These are phyloP conservation scores for Ormyrus thymus DNA, from an alignment of 2,888 invertebrate species.

Conservation along the genomic window DNA sequence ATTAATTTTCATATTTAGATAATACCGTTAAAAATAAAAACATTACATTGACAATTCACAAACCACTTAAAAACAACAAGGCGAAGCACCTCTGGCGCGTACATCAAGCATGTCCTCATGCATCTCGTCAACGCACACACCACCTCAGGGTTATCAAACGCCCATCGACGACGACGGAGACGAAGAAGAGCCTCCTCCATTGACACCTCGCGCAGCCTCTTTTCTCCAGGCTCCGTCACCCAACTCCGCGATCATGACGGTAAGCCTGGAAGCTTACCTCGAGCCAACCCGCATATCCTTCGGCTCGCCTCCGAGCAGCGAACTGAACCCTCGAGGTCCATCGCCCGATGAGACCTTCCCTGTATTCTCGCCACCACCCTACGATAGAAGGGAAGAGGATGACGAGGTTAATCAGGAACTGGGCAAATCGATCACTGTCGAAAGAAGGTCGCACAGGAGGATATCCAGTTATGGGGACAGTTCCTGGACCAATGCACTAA, in stretches of 20 bases:
- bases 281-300: conserved; percentile 90
- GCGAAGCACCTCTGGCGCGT: conserved; percentile 77
- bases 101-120: conserved; percentile 80
- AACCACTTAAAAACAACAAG: conserved; percentile 57
- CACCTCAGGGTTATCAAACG: conserved; percentile 86
- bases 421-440: conserved; percentile 57
- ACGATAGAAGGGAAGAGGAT: conserved; percentile 70
- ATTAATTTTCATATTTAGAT: too few relatives aligned
- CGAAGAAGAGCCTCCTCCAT: conserved; percentile 71
- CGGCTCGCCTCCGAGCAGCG: conserved; percentile 86
- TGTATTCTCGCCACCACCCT: conserved; percentile 89
- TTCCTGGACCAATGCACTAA: conserved; percentile 77
- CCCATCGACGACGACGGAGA: conserved; percentile 82
- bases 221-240: conserved; percentile 84
- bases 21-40: too few relatives aligned
- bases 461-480: conserved; percentile 76
- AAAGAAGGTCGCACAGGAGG: conserved; percentile 65
- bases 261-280: conserved; percentile 89
- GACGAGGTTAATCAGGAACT: neutral
- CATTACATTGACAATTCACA: too few relatives aligned
- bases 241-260: conserved; percentile 89
- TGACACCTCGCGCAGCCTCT: conserved; percentile 77
- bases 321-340: conserved; percentile 80
- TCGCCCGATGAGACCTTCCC: conserved; percentile 90
- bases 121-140: conserved; percentile 79